Evolutionary conservation across 2,113 vertebrate species (phyloP).

Genomic region (Pomatorhinus ruficollis): DNA sequence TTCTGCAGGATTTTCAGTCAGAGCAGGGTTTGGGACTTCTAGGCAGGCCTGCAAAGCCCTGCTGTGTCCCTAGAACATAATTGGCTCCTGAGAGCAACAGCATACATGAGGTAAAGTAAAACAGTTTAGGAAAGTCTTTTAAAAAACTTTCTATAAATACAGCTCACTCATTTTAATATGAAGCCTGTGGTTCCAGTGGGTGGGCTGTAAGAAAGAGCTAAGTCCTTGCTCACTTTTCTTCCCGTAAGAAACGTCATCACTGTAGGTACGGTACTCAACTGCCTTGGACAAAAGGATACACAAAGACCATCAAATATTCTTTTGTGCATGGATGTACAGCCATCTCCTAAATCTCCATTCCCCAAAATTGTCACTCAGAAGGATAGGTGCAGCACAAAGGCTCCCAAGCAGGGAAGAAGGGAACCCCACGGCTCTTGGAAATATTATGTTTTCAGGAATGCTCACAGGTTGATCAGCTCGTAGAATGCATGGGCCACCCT

Average conservation of each 20-base stretch:
- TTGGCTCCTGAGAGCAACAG: background rate
- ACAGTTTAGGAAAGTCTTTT: background rate
- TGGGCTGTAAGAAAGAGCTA: background rate
- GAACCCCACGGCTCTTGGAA: background rate
- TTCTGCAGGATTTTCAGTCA: background rate
- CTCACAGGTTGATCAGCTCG: background rate
- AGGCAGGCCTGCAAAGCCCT: background rate
- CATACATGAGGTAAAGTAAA: background rate
- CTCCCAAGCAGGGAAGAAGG: background rate
- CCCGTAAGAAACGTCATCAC: background rate
- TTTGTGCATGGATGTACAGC: background rate
- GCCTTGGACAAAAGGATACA: background rate
- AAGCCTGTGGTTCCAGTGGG: background rate
- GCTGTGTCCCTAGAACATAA: conserved; percentile 21
- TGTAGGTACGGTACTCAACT: background rate
- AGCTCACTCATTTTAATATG: background rate
- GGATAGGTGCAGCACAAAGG: background rate
- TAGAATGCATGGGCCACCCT: background rate
- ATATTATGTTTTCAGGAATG: background rate
- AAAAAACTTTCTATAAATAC: background rate
- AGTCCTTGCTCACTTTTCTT: background rate
- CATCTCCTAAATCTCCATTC: background rate
- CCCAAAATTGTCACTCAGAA: background rate
- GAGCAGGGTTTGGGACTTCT: background rate
- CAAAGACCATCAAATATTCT: background rate